These are phyloP conservation scores for Gryllus bimaculatus DNA, from an alignment of 1,140 invertebrate species.

Conservation along the genomic window DNA sequence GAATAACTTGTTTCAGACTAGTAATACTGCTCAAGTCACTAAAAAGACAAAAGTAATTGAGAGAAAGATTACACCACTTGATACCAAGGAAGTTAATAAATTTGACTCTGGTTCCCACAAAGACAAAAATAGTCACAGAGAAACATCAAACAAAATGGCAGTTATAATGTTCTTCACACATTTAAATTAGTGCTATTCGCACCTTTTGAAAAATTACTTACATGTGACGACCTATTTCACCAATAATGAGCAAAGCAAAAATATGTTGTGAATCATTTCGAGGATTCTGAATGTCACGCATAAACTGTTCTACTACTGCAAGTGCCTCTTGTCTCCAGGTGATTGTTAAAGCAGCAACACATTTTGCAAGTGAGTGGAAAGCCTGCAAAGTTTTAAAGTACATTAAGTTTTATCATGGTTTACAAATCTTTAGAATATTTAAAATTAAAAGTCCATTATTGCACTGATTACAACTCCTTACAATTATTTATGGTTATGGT, in stretches of 20 bases:
- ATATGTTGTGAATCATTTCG: conserved; percentile 73
- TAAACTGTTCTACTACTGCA: conserved; percentile 75
- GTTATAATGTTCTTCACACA: too few species aligned
- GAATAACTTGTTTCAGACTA: conserved; percentile 61
- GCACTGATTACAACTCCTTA: too few species aligned
- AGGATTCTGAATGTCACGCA: conserved; percentile 68
- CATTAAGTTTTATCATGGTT: too few species aligned
- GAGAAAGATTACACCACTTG: not conserved
- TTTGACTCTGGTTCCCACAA: not conserved
- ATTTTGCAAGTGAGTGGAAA: conserved; percentile 88
- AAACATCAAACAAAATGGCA: too few species aligned
- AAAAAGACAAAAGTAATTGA: conserved; percentile 27
- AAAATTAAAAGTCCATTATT: too few species aligned
- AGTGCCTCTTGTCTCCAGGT: conserved; percentile 61
- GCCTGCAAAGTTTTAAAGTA: conserved; percentile 43
- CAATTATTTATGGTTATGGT: too few species aligned
- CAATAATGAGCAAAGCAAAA: conserved; percentile 87
- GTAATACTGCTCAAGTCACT: conserved; percentile 76
- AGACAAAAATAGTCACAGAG: not conserved
- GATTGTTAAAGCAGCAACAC: conserved; percentile 84
- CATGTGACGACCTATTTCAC: conserved; percentile 92
- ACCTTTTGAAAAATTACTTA: conserved; percentile 38
- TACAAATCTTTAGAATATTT: too few species aligned
- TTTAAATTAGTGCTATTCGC: too few species aligned
- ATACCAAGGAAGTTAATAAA: not conserved